A percentile compares a stretch with the other conserved stretches of the same genome.
Conservation (phyloP, 2,888 invertebrate species). For the Cenopis cana region DNA sequence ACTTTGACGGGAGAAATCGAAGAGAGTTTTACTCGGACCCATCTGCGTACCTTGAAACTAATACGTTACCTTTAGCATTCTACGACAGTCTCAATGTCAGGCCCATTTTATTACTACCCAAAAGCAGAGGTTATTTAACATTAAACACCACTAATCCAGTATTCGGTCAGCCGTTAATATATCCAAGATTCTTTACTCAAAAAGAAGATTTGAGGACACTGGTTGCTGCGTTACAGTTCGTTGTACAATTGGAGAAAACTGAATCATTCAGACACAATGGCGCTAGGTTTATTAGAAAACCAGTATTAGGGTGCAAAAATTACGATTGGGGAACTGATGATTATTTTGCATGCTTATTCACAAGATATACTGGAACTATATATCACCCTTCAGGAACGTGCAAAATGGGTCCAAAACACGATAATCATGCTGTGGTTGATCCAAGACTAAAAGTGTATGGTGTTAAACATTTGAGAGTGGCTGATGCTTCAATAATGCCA, state of each 20-base stretch:
- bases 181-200: slow-evolving; percentile 87
- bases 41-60: slow-evolving; percentile 71
- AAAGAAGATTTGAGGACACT: slow-evolving; percentile 86
- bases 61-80: slow-evolving; percentile 82
- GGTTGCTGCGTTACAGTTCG: slow-evolving; percentile 86
- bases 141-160: slow-evolving; percentile 88
- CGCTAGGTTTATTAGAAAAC: slow-evolving; percentile 80
- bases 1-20: slow-evolving; percentile 84
- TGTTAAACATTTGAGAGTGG: slow-evolving; percentile 85
- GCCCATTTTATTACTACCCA: slow-evolving; percentile 86
- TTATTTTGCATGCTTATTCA: slow-evolving; percentile 88
- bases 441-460: slow-evolving; percentile 68
- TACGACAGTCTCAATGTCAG: slow-evolving; percentile 86
- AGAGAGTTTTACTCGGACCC: slow-evolving; percentile 85
- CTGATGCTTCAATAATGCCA: slow-evolving; percentile 94
- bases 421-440: slow-evolving; percentile 72
- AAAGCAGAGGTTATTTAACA: slow-evolving; percentile 85
- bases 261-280: slow-evolving; percentile 82
- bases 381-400: slow-evolving; percentile 78
- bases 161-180: slow-evolving; percentile 88
- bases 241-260: slow-evolving; percentile 83
- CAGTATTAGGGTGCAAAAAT: slow-evolving; percentile 83
- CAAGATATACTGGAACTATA: slow-evolving; percentile 85
- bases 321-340: slow-evolving; percentile 84
- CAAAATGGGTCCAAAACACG: slow-evolving; percentile 69